phyloP scores from a whole-genome alignment of 1,140 invertebrate species.

The Drosophila leontia region DNA sequence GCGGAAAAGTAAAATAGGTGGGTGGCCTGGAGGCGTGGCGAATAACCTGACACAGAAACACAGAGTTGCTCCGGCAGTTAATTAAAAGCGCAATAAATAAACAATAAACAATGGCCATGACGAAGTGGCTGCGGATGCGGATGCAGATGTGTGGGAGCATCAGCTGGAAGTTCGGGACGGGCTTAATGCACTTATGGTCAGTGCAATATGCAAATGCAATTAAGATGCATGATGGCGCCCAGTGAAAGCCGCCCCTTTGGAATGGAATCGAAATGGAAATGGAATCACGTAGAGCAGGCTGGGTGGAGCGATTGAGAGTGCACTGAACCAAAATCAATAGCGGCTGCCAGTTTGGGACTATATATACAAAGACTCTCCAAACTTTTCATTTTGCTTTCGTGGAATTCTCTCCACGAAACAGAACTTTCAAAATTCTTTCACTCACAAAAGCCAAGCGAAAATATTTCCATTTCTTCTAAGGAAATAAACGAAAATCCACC shows the following conservation, averaged over 20 bases:
- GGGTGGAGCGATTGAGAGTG: neutral
- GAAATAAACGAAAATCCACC: neutral
- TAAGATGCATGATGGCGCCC: slow-evolving; percentile 49
- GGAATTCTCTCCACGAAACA: slow-evolving; percentile 1
- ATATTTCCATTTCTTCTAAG: slow-evolving; percentile 10
- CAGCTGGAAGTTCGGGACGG: slow-evolving; percentile 13
- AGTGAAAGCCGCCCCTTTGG: slow-evolving; percentile 8
- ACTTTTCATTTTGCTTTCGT: slow-evolving; percentile 10
- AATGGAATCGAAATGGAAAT: slow-evolving; percentile 38
- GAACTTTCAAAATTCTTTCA: slow-evolving; percentile 2
- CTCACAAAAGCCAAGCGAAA: slow-evolving; percentile 6
- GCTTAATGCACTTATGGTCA: slow-evolving; percentile 60
- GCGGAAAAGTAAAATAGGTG: slow-evolving; percentile 9
- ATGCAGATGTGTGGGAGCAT: slow-evolving; percentile 10
- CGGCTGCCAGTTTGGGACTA: neutral
- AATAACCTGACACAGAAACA: slow-evolving; percentile 33
- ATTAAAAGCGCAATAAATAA: slow-evolving; percentile 58
- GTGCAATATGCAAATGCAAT: slow-evolving; percentile 77
- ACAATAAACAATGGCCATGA: slow-evolving; percentile 56
- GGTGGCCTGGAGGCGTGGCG: neutral
- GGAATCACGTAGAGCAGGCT: slow-evolving; percentile 41
- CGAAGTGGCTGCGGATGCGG: slow-evolving; percentile 13
- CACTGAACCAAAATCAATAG: slow-evolving; percentile 41
- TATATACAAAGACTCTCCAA: neutral
- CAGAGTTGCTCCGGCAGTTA: slow-evolving; percentile 25